These are phyloP conservation scores for Cebidichthys violaceus DNA, from an alignment of 2,113 vertebrate genomes.

Conservation along the genomic window DNA sequence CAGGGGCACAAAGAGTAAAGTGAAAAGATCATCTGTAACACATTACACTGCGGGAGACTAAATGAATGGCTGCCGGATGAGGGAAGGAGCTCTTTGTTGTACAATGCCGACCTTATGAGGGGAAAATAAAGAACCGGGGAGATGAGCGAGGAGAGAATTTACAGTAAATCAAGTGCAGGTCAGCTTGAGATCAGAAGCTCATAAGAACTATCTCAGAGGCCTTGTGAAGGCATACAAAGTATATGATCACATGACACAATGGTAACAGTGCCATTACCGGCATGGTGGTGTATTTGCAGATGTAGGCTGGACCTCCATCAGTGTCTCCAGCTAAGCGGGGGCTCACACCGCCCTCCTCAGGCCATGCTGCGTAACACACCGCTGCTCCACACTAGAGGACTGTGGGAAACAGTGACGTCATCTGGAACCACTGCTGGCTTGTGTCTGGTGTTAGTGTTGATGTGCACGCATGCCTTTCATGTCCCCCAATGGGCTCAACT, in stretches of 20 bases:
- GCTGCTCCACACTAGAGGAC: constrained; percentile 49
- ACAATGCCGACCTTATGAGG: constrained; percentile 24
- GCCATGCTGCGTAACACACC: constrained; percentile 51
- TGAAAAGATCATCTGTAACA: constrained; percentile 71
- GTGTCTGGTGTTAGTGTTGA: constrained; percentile 34
- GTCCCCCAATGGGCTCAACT: constrained; percentile 9
- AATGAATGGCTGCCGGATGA: constrained; percentile 64
- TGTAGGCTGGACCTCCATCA: constrained; percentile 22
- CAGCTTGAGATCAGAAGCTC: background rate
- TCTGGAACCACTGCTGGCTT: constrained; percentile 11
- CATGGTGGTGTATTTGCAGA: constrained; percentile 43
- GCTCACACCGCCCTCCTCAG: constrained; percentile 70
- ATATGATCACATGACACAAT: constrained; percentile 10
- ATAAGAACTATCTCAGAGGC: background rate
- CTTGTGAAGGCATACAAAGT: background rate
- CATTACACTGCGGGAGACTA: constrained; percentile 65
- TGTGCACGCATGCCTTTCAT: constrained; percentile 24
- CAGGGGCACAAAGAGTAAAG: constrained; percentile 29
- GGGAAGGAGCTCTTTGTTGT: constrained; percentile 55
- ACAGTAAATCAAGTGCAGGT: background rate
- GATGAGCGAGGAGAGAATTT: background rate
- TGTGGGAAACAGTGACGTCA: constrained; percentile 73
- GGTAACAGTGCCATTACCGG: constrained; percentile 1
- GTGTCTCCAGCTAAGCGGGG: constrained; percentile 44
- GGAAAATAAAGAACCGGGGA: constrained; percentile 11